Evolutionary conservation across 2,888 invertebrate species (phyloP), one percentile per base, ranked within the genome.

Genomic region (Fragum fragum): DNA sequence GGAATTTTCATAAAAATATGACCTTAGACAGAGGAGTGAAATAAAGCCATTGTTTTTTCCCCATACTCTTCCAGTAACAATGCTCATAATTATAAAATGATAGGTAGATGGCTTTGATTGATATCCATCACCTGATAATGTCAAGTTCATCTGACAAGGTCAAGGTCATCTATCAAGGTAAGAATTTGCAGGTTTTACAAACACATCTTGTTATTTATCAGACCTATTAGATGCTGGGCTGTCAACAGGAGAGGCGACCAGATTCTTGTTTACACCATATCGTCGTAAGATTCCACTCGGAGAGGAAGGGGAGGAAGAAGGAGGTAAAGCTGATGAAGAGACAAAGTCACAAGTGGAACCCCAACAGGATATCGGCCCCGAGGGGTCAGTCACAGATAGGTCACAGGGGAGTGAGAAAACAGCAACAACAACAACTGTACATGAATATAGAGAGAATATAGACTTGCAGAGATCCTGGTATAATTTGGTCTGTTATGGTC

Each of bases 401-500:
- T 81, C 82, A 18, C 79, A 73, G 39, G 26, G 36, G 14, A 77
- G 83, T 21, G 79, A 73, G n/a, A 77, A 75, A 52, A 78, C 79
- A n/a, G 21, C 66, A 0, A 66, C 66, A 6, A 66, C 66, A n/a
- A 83, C 86, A 23, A 74, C 85, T 28, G 84, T 75, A 5, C 73
- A 77, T 26, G 87, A 86, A 55, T 81, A 71, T 18, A 78, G 78
- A 42, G 79, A 86, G 21, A 76, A 80, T 36, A 83, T 86, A 11
- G 83, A 86, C 21, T 39, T 87, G 7, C 85, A 90, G n/a, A 86
- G 91, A 71, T 77, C 88, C 23, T 91, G 91, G 89, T 94, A 90
- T 79, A 94, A 94, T 79, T 90, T 93, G 88, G 93, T 94, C 21
- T 93, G 93, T 71, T 94, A 94, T 83, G 94, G 94, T n/a, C 88